Evolutionary conservation across 2,888 invertebrate species (phyloP).

Genomic region (Camponotus fellah): DNA sequence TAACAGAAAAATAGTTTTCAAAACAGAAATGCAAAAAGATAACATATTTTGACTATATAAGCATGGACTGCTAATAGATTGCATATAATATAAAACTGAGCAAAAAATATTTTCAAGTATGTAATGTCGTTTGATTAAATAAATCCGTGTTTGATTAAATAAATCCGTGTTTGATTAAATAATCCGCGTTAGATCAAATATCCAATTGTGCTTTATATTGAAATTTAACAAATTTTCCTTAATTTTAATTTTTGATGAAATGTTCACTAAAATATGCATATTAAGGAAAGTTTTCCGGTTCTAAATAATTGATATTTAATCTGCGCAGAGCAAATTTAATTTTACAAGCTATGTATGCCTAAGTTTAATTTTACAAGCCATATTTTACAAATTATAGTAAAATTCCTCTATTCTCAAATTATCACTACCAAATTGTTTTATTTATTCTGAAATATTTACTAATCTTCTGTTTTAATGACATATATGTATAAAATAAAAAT

Average conservation of each 20-base stretch:
- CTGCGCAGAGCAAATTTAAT: background rate
- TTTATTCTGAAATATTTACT: background rate
- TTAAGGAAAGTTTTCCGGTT: background rate
- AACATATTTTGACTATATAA: conserved; percentile 1
- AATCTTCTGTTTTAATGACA: background rate
- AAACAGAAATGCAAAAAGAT: conserved; percentile 33
- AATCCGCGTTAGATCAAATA: background rate
- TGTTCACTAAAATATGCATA: background rate
- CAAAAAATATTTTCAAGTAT: background rate
- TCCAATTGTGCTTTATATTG: background rate
- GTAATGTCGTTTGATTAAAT: background rate
- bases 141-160: background rate
- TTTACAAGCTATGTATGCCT: too few relatives aligned
- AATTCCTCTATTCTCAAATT: too few relatives aligned
- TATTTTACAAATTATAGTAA: too few relatives aligned
- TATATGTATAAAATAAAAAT: background rate
- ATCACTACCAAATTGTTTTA: too few relatives aligned
- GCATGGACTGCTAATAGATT: background rate
- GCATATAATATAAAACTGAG: background rate
- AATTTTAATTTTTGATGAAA: background rate
- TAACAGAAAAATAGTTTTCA: background rate
- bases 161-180: background rate
- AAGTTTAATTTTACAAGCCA: too few relatives aligned
- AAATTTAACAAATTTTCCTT: background rate
- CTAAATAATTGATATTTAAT: background rate